Base-by-base conservation (phyloP, 2,888 invertebrate genomes). In the Pyrocoelia pectoralis region DNA sequence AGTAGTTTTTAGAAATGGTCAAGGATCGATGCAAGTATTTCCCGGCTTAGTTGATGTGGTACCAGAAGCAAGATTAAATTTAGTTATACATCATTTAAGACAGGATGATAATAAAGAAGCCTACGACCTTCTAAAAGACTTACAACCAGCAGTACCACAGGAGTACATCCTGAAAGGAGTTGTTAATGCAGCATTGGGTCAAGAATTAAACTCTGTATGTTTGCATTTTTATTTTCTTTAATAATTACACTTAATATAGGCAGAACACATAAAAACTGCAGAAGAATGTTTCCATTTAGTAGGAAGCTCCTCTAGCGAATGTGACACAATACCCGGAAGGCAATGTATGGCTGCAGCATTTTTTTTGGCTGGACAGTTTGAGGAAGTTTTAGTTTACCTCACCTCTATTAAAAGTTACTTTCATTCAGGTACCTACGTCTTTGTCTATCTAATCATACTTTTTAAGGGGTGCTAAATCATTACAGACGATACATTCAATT, bases 301-400 rank as follows among this genome's bases (percentile, higher is more conserved):
- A 1, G 98, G 98, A 57, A 95, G 96, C 69, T 98, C 97, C 0
- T 91, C 94, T 1, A 94, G 96, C 15, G 98, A 99, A 83, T 97
- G 97, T 79, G 98, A 99, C 80, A 99, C 98, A 0, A 98, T 99
- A 75, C 93, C 93, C 0, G 95, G 99, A 0, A 86, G 99, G 19
- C 97, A 99, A 81, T 97, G 98, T 79, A 98, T 99, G 98, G 96
- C 98, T 0, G 96, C 98, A 0, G 95, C 95, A 2, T 96, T 95
- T 83, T 99, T 99, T 82, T 85, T 99, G 2, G 90, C 94, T 49
- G 91, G 91, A 14, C 97, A 98, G 80, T 98, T 95, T 80, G 97
- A 98, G 75, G 97, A 99, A 82, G 98, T 97, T 48, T 86, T 97
- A 13, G 91, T 98, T 18, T 99, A 98, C 78, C 87, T 99, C 73